Base-by-base conservation (phyloP, 1,140 invertebrate species). In the Ceratina calcarata region DNA sequence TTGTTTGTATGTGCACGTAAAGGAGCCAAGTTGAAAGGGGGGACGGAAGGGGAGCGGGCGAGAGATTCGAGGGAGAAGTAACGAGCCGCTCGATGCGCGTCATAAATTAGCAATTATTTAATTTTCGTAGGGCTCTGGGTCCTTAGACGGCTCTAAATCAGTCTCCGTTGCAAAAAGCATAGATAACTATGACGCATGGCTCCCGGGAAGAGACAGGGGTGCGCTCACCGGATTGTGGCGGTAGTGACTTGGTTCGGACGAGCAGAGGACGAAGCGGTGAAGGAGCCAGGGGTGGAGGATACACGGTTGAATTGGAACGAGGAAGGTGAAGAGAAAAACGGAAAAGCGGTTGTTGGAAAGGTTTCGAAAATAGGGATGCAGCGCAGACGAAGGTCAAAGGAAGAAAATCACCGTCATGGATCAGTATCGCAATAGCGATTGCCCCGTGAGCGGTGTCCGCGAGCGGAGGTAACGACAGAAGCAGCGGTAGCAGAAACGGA, bases 41-140 rank as follows among this genome's bases (percentile, higher is more conserved):
- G 37, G 8, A 45, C 37, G 10, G 10, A 6, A 10, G 37, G 1
- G 22, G 71, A 20, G 45, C 37, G 24, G 24, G 62, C 58, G 64
- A 72, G 60, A 65, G 74, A 74, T 72, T 61, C 60, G 64, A 51
- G 69, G 76, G 61, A 74, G 77, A 79, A 70, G 77, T 72, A 79
- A 83, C 83, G 88, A 90, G 88, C 84, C 73, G 86, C 80, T 89
- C 91, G 91, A 93, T 93, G 89, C 90, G 87, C 90, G 90, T 91
- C 91, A 93, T 93, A 93, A 93, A 93, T 93, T 93, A 93, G 91
- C 91, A 93, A 93, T 93, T 93, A 93, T 93, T 93, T 93, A 93
- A 93, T 93, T 93, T 93, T 93, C 92, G 92, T 92, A 90, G 92
- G 91, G 91, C 91, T 91, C 91, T 84, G 88, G 88, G 91, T 93